A percentile compares a stretch with the other conserved stretches of the same genome.
Evolutionary conservation across 2,888 invertebrate species (phyloP).

Genomic region (Dromius quadrimaculatus): DNA sequence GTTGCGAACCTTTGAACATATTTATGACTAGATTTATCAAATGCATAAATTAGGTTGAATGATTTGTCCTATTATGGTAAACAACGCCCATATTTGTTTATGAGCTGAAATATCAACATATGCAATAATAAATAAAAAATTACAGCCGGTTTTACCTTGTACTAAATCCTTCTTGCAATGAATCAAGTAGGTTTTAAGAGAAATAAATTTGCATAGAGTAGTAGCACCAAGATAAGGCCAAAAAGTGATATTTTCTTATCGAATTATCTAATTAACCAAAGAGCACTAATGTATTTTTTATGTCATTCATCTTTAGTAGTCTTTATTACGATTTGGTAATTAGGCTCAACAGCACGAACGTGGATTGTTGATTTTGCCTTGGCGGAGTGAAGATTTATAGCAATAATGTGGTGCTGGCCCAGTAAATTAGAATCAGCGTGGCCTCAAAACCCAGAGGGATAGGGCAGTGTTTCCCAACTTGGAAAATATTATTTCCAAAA

Average conservation of each 20-base stretch:
- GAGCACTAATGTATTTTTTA: conserved; percentile 41
- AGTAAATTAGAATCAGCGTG: conserved; percentile 19
- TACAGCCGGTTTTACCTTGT: conserved; percentile 9
- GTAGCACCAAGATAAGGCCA: conserved; percentile 4
- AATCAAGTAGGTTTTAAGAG: conserved; percentile 15
- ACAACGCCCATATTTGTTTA: conserved; percentile 3
- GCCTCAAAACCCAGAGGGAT: conserved; percentile 25
- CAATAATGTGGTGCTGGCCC: conserved; percentile 17
- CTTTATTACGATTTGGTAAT: conserved; percentile 38
- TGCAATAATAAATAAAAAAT: conserved; percentile 11
- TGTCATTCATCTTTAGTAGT: conserved; percentile 25
- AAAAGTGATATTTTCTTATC: conserved; percentile 15
- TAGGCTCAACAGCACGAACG: conserved; percentile 19
- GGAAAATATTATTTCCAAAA: too few species aligned
- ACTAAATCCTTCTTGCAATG: conserved; percentile 17
- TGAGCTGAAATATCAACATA: conserved; percentile 4
- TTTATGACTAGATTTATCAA: too few species aligned
- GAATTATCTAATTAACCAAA: conserved; percentile 33
- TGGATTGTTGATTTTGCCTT: conserved; percentile 23
- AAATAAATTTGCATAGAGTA: conserved; percentile 7
- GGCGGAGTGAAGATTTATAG: conserved; percentile 18
- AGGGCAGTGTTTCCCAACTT: too few species aligned
- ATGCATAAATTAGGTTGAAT: too few species aligned
- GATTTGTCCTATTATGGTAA: conserved; percentile 5
- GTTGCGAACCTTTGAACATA: too few species aligned